Percentiles rank a stretch among this genome's conserved stretches.
phyloP scores from a whole-genome alignment of 2,888 invertebrate genomes.

The Invenusta paracnida region DNA sequence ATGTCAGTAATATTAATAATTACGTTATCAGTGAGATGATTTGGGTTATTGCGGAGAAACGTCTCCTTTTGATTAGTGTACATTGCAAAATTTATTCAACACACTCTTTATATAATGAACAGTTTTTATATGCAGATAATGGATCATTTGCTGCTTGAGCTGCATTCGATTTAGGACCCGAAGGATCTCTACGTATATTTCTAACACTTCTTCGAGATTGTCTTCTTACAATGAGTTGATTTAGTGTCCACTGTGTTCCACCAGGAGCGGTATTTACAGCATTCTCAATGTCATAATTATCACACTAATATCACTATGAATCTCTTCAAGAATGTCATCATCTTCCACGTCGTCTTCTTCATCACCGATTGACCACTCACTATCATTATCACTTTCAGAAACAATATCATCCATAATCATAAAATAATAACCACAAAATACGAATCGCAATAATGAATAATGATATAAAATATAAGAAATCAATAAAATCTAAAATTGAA shows the following conservation, averaged over 20 bases:
- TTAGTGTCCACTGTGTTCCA: constrained; percentile 11
- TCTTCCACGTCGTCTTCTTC: constrained; percentile 10
- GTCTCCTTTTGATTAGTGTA: constrained; percentile 25
- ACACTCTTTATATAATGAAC: background rate
- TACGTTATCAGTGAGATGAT: background rate
- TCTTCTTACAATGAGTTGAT: constrained; percentile 12
- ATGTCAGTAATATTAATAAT: constrained; percentile 5
- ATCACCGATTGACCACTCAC: background rate
- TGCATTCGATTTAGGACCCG: background rate
- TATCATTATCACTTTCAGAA: constrained; percentile 5
- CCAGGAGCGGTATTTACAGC: background rate
- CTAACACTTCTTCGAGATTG: background rate
- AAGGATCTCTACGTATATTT: constrained; percentile 1
- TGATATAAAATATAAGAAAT: constrained; percentile 4
- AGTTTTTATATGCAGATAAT: background rate
- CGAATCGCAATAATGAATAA: constrained; percentile 14
- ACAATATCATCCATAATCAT: constrained; percentile 9
- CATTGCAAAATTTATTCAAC: background rate
- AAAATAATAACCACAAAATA: background rate
- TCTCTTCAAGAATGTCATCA: background rate
- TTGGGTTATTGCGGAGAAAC: background rate
- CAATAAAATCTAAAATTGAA: constrained; percentile 22
- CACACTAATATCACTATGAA: constrained; percentile 12
- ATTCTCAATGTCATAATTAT: constrained; percentile 26
- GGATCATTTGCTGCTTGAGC: constrained; percentile 10